phyloP scores from a whole-genome alignment of 2,113 vertebrate genomes.

The Grallaria varia region DNA sequence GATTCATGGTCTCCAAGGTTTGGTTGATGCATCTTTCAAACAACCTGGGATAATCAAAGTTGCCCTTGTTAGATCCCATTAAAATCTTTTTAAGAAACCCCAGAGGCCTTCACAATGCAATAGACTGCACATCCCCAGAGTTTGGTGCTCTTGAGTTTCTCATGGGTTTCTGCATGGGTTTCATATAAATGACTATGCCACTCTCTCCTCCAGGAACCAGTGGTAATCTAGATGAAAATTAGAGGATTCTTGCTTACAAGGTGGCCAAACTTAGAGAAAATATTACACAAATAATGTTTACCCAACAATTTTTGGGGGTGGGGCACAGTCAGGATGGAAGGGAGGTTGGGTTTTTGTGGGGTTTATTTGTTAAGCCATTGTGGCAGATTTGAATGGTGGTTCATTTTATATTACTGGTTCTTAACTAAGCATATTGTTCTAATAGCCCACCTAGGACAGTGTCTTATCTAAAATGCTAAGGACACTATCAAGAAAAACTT shows the following conservation, averaged over 20 bases:
- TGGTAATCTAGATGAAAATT: neutral
- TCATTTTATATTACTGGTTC: neutral
- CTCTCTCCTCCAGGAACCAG: fast-evolving
- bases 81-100: neutral
- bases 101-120: neutral
- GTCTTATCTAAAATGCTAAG: neutral
- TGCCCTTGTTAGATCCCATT: neutral
- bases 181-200: neutral
- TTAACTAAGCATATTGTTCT: neutral
- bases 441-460: neutral
- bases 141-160: neutral
- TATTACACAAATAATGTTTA: neutral
- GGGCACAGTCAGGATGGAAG: no score
- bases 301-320: neutral
- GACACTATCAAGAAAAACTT: neutral
- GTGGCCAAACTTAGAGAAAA: neutral
- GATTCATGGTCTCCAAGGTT: neutral
- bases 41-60: neutral
- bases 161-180: neutral
- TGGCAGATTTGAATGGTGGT: neutral
- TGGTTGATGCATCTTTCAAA: neutral
- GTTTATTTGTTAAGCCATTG: neutral
- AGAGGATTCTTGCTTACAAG: neutral
- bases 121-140: neutral
- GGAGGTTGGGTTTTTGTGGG: neutral